A percentile compares a stretch with the other conserved stretches of the same genome.
These are phyloP conservation scores for Dicaeum eximium DNA, from an alignment of 2,113 vertebrate species.

Conservation along the genomic window DNA sequence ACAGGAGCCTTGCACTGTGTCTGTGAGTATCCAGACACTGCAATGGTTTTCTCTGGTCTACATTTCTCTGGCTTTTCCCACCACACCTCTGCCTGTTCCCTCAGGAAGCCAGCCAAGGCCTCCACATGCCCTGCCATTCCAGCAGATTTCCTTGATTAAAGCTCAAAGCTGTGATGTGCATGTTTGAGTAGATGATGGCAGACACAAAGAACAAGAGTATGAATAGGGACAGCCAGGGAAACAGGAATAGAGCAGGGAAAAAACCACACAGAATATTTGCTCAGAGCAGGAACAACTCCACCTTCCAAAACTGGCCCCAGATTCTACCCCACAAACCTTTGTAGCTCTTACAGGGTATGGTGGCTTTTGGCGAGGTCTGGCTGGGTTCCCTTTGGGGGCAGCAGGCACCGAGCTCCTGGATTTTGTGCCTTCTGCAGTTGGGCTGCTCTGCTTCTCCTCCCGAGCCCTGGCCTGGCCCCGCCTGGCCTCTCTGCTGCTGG, in stretches of 20 bases:
- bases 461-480: not conserved
- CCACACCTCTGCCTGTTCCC: not conserved
- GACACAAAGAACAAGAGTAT: accelerated
- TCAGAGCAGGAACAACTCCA: not conserved
- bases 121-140: not conserved
- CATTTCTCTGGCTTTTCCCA: not conserved
- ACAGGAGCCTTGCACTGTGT: not conserved
- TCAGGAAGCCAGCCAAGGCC: not conserved
- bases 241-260: not conserved
- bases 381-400: not conserved
- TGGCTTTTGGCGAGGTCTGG: constrained; percentile 6
- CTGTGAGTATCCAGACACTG: not conserved
- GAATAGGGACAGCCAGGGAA: not conserved
- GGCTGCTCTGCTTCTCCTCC: not conserved
- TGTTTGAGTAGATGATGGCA: accelerated
- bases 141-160: not conserved
- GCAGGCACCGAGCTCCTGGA: not conserved
- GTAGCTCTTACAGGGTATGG: constrained; percentile 26
- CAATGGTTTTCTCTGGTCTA: accelerated
- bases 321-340: not conserved
- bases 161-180: not conserved
- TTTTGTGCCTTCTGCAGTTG: not conserved
- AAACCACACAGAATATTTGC: not conserved
- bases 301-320: not conserved
- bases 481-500: constrained; percentile 72